Evolutionary conservation across 2,888 invertebrate genomes (phyloP).

Genomic region (Torymus auratus): DNA sequence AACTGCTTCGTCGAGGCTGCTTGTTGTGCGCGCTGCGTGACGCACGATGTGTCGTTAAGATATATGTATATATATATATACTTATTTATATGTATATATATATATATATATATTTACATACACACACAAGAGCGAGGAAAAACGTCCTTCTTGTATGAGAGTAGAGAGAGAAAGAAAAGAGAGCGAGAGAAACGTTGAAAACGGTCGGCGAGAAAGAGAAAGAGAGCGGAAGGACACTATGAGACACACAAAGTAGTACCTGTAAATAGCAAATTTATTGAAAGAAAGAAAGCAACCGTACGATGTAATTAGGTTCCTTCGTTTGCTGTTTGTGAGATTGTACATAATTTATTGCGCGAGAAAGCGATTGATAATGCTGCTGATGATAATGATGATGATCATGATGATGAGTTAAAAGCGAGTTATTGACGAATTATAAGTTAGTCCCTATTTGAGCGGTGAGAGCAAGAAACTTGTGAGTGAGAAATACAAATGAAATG

Average conservation of each 20-base stretch:
- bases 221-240: constrained; percentile 51
- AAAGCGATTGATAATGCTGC: constrained; percentile 4
- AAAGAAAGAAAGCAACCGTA: constrained; percentile 69
- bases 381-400: neutral
- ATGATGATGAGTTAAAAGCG: constrained; percentile 9
- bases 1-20: constrained; percentile 51
- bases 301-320: constrained; percentile 76
- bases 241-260: constrained; percentile 73
- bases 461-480: constrained; percentile 68
- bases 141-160: constrained; percentile 21
- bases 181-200: constrained; percentile 11
- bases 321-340: constrained; percentile 77
- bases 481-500: constrained; percentile 67
- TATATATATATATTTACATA: no score
- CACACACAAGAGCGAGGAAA: constrained; percentile 16
- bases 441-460: constrained; percentile 60
- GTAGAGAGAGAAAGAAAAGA: constrained; percentile 10
- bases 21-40: constrained; percentile 17
- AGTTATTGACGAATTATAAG: constrained; percentile 55
- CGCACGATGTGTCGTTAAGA: constrained; percentile 3
- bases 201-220: constrained; percentile 27
- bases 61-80: no score
- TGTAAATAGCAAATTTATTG: constrained; percentile 74
- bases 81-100: no score
- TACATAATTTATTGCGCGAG: constrained; percentile 75